These are phyloP conservation scores for Fukomys damarensis DNA, from an alignment of 2,113 vertebrate species.

Conservation along the genomic window DNA sequence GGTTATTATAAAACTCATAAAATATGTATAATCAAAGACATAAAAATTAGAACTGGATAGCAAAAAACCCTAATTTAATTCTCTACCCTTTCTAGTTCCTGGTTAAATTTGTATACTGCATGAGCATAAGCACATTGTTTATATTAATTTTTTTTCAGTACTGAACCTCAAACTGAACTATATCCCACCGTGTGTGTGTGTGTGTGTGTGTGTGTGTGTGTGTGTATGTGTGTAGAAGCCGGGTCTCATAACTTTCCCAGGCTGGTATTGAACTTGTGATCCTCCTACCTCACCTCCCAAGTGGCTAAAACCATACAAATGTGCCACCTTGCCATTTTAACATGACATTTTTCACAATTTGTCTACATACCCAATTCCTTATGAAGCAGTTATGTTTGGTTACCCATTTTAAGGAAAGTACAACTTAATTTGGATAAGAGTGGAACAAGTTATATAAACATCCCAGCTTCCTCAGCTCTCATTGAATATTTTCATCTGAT, in stretches of 20 bases:
- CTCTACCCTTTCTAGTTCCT: neutral
- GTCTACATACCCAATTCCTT: neutral
- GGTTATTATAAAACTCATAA: conserved; percentile 4
- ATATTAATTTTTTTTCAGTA: neutral
- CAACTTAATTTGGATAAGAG: neutral
- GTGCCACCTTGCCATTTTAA: neutral
- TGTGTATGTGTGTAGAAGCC: neutral
- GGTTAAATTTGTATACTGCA: neutral
- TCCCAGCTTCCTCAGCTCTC: neutral
- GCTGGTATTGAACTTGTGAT: neutral
- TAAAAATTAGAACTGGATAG: neutral
- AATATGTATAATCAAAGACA: neutral
- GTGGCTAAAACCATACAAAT: neutral
- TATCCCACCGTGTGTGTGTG: neutral
- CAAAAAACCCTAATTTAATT: neutral
- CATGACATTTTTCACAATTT: neutral
- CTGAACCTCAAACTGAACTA: neutral
- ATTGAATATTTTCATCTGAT: neutral
- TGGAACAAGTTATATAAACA: neutral
- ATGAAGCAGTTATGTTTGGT: too few species aligned
- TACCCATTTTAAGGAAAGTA: neutral
- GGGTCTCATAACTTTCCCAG: neutral
- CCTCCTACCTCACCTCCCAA: neutral
- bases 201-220: neutral
- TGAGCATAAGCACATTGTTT: neutral